Base-by-base conservation (phyloP, 2,113 vertebrate genomes). In the Triplophysa rosa region DNA sequence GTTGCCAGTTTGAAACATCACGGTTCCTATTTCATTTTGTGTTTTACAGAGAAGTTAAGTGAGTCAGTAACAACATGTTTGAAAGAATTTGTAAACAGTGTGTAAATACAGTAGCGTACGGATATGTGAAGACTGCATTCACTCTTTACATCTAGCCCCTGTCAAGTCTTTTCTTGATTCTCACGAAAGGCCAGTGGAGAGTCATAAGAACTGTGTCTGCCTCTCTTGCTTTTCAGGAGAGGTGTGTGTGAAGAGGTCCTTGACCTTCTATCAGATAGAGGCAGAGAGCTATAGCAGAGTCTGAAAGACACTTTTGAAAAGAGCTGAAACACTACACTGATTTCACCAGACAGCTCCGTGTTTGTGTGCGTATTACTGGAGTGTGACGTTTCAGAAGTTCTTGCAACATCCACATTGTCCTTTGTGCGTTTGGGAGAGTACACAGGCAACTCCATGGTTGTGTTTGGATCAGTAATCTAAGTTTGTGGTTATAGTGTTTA, bases 141-240 rank as follows among this genome's bases (percentile, higher is more conserved):
- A 37, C 33, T 37, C 4, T 33, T 1, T 37, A 37, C 16, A 26
- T 70, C 79, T 37, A 47, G 19, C 16, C 54, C 11, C 37, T 54
- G 4, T 26, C 3, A 59, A 26, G 5, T 84, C 89, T 90, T 91
- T 91, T 92, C 90, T 91, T 92, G 85, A 84, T 88, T 89, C 88
- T 87, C 85, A 92, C 90, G 92, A 93, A 92, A 92, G 90, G 7
- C 90, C 85, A 86, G 84, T 85, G 87, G 88, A 91, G 90, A 91
- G 91, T 87, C 90, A 93, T 92, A 92, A 93, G 90, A 89, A 89
- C 89, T 87, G 87, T 90, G 91, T 93, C 92, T 91, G 91, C 87
- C 92, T 91, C 86, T 89, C 88, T 90, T 89, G 16, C 84, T 88
- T 90, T 90, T 91, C 90, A 88, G 87, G 82, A 90, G 90, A 89